phyloP scores from a whole-genome alignment of 1,140 invertebrate species.

The Panagrolaimus sp. region DNA sequence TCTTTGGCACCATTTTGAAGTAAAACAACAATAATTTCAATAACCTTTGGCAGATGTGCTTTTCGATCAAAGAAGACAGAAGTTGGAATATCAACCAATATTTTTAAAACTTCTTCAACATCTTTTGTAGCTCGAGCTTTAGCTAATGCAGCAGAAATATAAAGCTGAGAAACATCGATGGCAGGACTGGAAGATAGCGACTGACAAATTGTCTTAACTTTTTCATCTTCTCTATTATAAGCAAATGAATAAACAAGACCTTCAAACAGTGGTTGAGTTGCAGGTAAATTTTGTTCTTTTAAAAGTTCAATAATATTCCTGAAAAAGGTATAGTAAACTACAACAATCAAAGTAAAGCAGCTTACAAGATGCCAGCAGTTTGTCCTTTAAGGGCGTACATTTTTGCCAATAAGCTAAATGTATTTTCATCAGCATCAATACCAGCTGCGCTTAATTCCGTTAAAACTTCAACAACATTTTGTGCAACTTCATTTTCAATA shows the following conservation, averaged over 20 bases:
- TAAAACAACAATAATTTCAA: neutral
- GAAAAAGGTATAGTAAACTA: neutral
- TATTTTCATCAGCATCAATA: neutral
- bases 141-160: neutral
- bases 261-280: neutral
- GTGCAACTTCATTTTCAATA: conserved; percentile 5
- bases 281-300: conserved; percentile 5
- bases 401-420: neutral
- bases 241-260: neutral
- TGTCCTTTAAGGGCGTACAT: neutral
- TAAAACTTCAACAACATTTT: neutral
- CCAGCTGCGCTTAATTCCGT: neutral
- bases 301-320: neutral
- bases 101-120: neutral
- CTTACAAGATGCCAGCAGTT: conserved; percentile 12
- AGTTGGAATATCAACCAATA: neutral
- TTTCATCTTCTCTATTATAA: neutral
- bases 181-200: neutral
- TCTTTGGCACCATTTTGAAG: neutral
- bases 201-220: neutral
- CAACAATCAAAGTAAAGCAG: neutral
- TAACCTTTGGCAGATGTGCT: neutral
- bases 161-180: neutral
- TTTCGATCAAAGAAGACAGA: neutral
- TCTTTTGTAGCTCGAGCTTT: neutral